Percentiles rank a stretch among this genome's conserved stretches.
Evolutionary conservation across 2,113 vertebrate species (phyloP).

Genomic region (Ornithorhynchus anatinus): DNA sequence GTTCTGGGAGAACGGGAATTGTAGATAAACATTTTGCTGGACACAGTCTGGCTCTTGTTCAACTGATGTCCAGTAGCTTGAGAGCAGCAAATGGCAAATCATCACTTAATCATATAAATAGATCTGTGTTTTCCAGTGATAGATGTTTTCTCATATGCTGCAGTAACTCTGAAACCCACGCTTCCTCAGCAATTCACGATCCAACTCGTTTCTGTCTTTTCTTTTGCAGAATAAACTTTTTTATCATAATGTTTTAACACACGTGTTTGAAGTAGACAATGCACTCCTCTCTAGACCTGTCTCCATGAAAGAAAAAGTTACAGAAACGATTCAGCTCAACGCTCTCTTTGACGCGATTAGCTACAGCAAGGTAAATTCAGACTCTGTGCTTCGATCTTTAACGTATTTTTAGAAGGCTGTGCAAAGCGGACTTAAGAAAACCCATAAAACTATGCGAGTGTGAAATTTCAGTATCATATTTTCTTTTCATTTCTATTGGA

Average conservation of each 20-base stretch:
- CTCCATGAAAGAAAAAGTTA: conserved; percentile 61
- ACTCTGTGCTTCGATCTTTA: neutral
- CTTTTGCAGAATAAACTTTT: conserved; percentile 70
- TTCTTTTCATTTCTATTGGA: no score
- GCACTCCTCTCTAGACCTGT: conserved; percentile 48
- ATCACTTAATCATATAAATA: no score
- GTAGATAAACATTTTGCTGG: no score
- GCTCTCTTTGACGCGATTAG: conserved; percentile 66
- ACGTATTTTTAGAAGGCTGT: neutral
- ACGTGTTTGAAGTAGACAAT: conserved; percentile 54
- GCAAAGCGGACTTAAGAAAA: neutral
- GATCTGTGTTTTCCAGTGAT: no score
- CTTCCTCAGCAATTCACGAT: neutral
- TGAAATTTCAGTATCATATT: no score
- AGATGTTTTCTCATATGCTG: neutral
- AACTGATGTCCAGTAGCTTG: no score
- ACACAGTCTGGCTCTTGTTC: no score
- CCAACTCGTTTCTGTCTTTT: conserved; percentile 27
- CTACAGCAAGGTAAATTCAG: conserved; percentile 73
- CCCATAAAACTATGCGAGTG: neutral
- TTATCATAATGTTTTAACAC: conserved; percentile 38
- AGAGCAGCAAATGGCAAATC: no score
- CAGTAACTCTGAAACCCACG: neutral
- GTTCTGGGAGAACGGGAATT: no score
- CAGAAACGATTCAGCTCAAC: conserved; percentile 52